Evolutionary conservation across 2,888 invertebrate species (phyloP).

Genomic region (Drosophila rellima): DNA sequence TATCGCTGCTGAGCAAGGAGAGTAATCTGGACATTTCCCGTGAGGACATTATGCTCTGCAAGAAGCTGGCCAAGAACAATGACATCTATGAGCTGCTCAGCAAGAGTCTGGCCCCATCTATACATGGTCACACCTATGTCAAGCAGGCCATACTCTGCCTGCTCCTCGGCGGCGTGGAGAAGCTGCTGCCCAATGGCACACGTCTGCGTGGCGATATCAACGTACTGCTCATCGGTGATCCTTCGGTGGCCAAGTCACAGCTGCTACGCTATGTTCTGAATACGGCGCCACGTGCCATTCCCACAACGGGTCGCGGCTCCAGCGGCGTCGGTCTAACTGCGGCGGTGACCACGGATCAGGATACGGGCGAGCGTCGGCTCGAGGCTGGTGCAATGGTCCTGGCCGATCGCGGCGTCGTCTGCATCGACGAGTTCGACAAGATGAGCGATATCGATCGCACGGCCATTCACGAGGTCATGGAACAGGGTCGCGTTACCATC

Average conservation of each 20-base stretch:
- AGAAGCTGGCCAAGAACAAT: constrained; percentile 90
- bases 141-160: constrained; percentile 98
- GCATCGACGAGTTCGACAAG: constrained; percentile 98
- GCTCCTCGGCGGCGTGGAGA: constrained; percentile 97
- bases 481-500: constrained; percentile 98
- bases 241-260: constrained; percentile 99
- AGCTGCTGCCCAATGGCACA: constrained; percentile 95
- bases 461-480: constrained; percentile 99
- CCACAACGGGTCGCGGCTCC: constrained; percentile 98
- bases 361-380: constrained; percentile 94
- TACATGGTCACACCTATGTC: constrained; percentile 98
- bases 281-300: constrained; percentile 97
- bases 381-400: constrained; percentile 99
- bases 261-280: constrained; percentile 95
- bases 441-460: constrained; percentile 99
- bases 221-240: constrained; percentile 98
- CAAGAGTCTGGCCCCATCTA: constrained; percentile 98
- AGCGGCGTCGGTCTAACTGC: constrained; percentile 99
- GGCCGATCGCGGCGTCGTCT: constrained; percentile 98
- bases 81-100: constrained; percentile 96
- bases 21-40: constrained; percentile 91
- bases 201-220: constrained; percentile 96
- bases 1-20: constrained; percentile 96
- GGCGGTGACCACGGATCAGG: constrained; percentile 98
- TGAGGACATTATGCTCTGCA: constrained; percentile 96